Evolutionary conservation across 2,888 invertebrate genomes (phyloP).

Genomic region (Epistrophella euchroma): DNA sequence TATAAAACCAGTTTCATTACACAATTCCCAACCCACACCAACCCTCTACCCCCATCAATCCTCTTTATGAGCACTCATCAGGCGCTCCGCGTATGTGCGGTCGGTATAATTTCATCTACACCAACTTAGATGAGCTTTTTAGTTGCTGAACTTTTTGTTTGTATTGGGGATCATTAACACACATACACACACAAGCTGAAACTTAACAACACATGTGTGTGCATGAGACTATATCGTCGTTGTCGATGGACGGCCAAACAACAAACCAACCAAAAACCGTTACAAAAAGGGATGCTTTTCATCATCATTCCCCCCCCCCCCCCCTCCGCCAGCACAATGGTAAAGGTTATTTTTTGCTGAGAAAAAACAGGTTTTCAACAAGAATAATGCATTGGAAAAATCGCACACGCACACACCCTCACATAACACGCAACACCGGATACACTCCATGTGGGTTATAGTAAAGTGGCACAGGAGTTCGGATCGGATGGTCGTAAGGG

Average conservation of each 20-base stretch:
- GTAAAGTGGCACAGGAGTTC: conserved; percentile 49
- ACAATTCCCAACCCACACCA: conserved; percentile 61
- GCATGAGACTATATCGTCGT: conserved; percentile 36
- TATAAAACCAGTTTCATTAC: conserved; percentile 75
- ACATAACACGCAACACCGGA: background rate
- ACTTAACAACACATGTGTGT: conserved; percentile 4
- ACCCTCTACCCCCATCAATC: too few relatives aligned
- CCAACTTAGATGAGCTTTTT: conserved; percentile 76
- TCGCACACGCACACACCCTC: conserved; percentile 45
- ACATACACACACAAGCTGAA: background rate
- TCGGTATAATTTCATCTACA: conserved; percentile 75
- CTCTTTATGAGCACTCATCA: conserved; percentile 42
- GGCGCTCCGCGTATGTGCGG: conserved; percentile 72
- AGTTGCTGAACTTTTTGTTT: conserved; percentile 60
- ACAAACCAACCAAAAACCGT: conserved; percentile 75
- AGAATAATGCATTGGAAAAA: conserved; percentile 75
- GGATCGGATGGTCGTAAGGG: background rate
- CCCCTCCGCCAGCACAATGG: too few relatives aligned
- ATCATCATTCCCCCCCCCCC: conserved; percentile 52
- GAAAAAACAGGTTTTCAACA: conserved; percentile 68
- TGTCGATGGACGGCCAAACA: conserved; percentile 64
- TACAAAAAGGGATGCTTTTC: conserved; percentile 75
- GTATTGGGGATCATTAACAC: conserved; percentile 71
- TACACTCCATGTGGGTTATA: conserved; percentile 67
- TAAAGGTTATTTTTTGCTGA: conserved; percentile 42